Percentiles rank a stretch among this genome's conserved stretches.
These are phyloP conservation scores for Steinernema carpocapsae DNA, from an alignment of 2,888 invertebrate species.

Conservation along the genomic window DNA sequence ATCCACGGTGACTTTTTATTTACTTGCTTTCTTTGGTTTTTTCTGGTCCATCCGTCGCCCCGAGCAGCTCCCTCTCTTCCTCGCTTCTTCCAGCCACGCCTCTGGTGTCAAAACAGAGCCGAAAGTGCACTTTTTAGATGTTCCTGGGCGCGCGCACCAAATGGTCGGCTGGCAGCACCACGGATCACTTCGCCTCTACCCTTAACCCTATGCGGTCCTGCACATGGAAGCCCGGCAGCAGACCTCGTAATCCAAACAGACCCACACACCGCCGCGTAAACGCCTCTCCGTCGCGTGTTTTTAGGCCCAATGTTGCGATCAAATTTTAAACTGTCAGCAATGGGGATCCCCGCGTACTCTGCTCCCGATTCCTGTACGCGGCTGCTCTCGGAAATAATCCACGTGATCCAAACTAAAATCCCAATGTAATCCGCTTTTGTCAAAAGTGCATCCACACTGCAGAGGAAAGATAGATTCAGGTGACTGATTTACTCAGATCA, in stretches of 20 bases:
- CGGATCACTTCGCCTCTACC: slow-evolving; percentile 1
- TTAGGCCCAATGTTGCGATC: too few relatives aligned
- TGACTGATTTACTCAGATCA: background rate
- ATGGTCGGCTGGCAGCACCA: slow-evolving; percentile 21
- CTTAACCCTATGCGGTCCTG: too few relatives aligned
- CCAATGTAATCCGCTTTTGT: too few relatives aligned
- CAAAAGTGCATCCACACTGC: slow-evolving; percentile 14
- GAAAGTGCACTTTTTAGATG: slow-evolving; percentile 21
- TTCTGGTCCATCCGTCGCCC: slow-evolving; percentile 10
- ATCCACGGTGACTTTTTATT: background rate
- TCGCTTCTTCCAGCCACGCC: slow-evolving; percentile 23
- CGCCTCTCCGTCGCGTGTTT: too few relatives aligned
- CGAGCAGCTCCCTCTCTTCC: background rate
- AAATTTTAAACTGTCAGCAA: too few relatives aligned
- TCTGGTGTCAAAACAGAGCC: slow-evolving; percentile 24
- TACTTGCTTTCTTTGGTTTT: background rate
- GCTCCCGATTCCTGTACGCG: too few relatives aligned
- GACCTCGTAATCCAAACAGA: too few relatives aligned
- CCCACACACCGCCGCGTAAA: too few relatives aligned
- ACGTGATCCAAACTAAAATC: too few relatives aligned
- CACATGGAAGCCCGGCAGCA: too few relatives aligned
- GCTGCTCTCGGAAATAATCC: too few relatives aligned
- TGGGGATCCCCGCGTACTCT: too few relatives aligned
- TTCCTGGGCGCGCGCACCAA: slow-evolving; percentile 5
- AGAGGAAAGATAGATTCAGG: background rate